phyloP scores from a whole-genome alignment of 2,797 vertebrate genomes.

The Pyrocephalus nanus region DNA sequence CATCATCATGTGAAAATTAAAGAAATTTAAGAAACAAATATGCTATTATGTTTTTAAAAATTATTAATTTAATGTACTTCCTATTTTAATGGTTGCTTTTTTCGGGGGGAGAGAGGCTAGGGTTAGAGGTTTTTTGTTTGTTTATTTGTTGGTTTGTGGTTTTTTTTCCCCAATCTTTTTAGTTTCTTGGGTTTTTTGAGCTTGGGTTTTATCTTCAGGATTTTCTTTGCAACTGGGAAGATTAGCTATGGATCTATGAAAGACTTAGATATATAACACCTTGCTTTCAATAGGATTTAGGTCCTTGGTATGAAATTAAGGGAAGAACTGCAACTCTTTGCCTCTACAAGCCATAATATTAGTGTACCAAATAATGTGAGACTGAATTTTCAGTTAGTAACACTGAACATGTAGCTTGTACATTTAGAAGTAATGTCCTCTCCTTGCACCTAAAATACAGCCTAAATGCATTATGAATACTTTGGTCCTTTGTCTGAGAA shows the following conservation, averaged over 20 bases:
- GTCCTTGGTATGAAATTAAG: not conserved
- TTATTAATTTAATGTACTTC: not conserved
- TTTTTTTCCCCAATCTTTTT: not conserved
- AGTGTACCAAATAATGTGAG: not conserved
- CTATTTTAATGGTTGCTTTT: not conserved
- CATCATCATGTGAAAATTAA: not conserved
- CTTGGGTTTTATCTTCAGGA: not conserved
- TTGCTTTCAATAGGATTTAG: not conserved
- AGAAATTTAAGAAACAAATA: not conserved
- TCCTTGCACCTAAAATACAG: not conserved
- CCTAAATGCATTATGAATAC: not conserved
- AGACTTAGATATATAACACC: not conserved
- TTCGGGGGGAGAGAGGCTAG: too few species aligned
- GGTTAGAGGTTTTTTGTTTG: rapidly evolving
- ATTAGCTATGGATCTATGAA: not conserved
- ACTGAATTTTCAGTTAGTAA: not conserved
- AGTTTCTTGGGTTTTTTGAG: not conserved
- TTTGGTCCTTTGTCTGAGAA: not conserved
- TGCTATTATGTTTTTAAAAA: not conserved
- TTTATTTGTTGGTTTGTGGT: too few species aligned
- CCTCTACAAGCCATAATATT: not conserved
- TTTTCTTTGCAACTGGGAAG: not conserved
- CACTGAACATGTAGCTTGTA: not conserved
- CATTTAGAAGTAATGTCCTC: not conserved
- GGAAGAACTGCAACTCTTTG: not conserved